Base-by-base conservation (phyloP, 2,888 invertebrate genomes). In the Creontiades dilutus region DNA sequence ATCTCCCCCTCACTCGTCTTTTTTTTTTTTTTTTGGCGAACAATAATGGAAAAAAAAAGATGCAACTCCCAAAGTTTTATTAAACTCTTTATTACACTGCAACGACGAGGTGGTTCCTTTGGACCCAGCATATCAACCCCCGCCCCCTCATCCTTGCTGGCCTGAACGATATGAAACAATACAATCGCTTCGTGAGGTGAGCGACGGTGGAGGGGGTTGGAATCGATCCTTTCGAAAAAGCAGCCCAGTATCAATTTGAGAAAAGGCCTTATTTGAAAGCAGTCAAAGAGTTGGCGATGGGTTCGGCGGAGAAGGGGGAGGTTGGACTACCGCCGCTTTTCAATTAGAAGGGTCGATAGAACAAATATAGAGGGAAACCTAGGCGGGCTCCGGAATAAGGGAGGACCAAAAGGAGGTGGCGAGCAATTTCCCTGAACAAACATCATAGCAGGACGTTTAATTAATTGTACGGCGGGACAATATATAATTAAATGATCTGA, bases 401-500 rank as follows among this genome's bases (percentile, higher is more conserved):
- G 80, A 28, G 61, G 46, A 78, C 78, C 88, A 76, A 78, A 89
- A 89, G 82, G 89, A 89, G 89, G 89, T 81, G 89, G 84, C 68
- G 82, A 89, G 89, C 89, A 89, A 89, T 89, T 89, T 82, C 84
- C 82, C 89, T 82, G 89, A 68, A 84, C 82, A 89, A 89, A 89
- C 89, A 89, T 89, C 89, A 89, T 89, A 89, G 84, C 28, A 28
- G 55, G 84, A 27, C 75, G 89, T 89, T 84, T 89, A 89, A 89
- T 89, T 89, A 89, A 89, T 89, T 84, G 89, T 84, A 75, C 84
- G 75, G 28, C 48, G 52, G 75, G 89, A 82, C 89, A 89, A 89
- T 89, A 82, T 89, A 89, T 89, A 89, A 89, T 89, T 89, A 89
- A 89, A 89, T 89, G 89, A 89, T 89, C 84, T 84, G 84, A 89